Base-by-base conservation (phyloP, 2,888 invertebrate species). In the Agrypnus murinus region DNA sequence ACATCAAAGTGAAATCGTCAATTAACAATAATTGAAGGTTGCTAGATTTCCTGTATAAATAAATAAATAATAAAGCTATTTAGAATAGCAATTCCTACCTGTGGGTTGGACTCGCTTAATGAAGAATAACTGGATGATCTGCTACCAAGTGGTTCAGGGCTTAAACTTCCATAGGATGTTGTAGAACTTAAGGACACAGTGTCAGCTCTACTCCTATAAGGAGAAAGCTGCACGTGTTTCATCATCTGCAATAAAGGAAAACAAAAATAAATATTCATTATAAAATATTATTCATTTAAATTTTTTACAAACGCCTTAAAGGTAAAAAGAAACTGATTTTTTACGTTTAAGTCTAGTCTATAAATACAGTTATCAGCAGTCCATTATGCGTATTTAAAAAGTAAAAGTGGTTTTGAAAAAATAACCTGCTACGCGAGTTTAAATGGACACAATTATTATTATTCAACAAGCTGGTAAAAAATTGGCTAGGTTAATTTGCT, bases 181-280 rank as follows among this genome's bases (percentile, higher is more conserved):
- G 91, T 93, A 58, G 94, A 93, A 78, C 94, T 92, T 75, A 95
- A 87, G 80, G 94, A 94, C 78, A 95, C 91, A 77, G 94, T 94
- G 88, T 95, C 95, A 75, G 93, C 91, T 84, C 95, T 92, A 81
- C 92, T 92, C 86, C 95, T 90, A 87, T 94, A 92, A 77, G 95
- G 95, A 78, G 95, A 95, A 85, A 95, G 92, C 87, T 95, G 95
- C 86, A 95, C 95, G 92, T 95, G 95, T 88, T 95, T 95, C 90
- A 95, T 89, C 95, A 95, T 95, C 88, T 89, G 84, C 0, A 87
- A 86, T n/a, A 69, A 78, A 78, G 79, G 68, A 73, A 12, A 34
- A 34, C 7, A 25, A 17, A 25, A 25, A 25, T n/a, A 38, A 38
- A 17, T 45, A 45, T 32, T 19, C 17, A 15, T 36, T 55, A 55